These are phyloP conservation scores for Megamerina dolium DNA, from an alignment of 2,888 invertebrate species.

Conservation along the genomic window DNA sequence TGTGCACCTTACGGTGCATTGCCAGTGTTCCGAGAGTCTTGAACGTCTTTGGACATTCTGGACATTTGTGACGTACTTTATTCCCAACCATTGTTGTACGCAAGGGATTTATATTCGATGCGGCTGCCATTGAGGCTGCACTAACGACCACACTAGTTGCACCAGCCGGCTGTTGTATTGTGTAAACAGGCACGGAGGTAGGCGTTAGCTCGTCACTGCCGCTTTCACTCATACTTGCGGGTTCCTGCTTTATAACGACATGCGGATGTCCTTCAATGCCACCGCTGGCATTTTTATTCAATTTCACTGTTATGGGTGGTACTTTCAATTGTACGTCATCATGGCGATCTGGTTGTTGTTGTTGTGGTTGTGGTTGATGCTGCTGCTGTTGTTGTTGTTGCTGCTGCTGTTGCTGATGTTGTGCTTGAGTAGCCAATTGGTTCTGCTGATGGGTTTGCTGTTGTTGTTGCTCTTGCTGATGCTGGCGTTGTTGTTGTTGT, in stretches of 20 bases:
- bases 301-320: slow-evolving; percentile 43
- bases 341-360: slow-evolving; percentile 19
- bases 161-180: slow-evolving; percentile 33
- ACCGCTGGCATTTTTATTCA: slow-evolving; percentile 39
- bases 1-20: slow-evolving; percentile 47
- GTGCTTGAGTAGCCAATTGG: too few species aligned
- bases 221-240: slow-evolving; percentile 33
- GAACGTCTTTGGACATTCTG: slow-evolving; percentile 47
- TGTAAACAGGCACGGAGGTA: slow-evolving; percentile 38
- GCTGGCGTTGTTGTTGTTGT: slow-evolving; percentile 26
- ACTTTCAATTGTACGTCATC: slow-evolving; percentile 35
- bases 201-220: slow-evolving; percentile 28
- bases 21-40: slow-evolving; percentile 46
- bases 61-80: slow-evolving; percentile 46
- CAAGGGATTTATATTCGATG: slow-evolving; percentile 15
- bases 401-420: slow-evolving; percentile 17
- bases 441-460: slow-evolving; percentile 14
- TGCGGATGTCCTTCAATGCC: slow-evolving; percentile 38
- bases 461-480: slow-evolving; percentile 27
- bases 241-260: slow-evolving; percentile 44
- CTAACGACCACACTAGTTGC: slow-evolving; percentile 24
- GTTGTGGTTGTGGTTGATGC: slow-evolving; percentile 21
- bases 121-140: slow-evolving; percentile 20
- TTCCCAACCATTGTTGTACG: slow-evolving; percentile 17
- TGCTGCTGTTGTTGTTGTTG: too few species aligned